A percentile compares a stretch with the other conserved stretches of the same genome.
These are phyloP conservation scores for Balanococcus diminutus DNA, from an alignment of 2,888 invertebrate species.

Conservation along the genomic window DNA sequence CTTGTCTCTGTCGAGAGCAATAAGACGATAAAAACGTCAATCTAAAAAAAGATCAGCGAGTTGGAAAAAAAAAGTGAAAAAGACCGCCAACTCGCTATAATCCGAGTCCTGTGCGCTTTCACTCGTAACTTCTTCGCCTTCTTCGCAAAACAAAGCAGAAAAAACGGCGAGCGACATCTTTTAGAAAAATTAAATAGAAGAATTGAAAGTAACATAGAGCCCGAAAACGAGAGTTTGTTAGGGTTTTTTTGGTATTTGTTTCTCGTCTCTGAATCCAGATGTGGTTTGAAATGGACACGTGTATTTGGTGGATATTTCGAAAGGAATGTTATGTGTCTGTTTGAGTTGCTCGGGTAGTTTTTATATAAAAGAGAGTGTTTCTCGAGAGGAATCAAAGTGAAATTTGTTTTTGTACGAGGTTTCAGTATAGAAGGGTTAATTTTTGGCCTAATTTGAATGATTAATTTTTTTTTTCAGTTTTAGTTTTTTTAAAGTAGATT, in stretches of 20 bases:
- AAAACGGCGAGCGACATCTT: not conserved
- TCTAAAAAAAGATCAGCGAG: not conserved
- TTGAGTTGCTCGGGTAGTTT: too few species aligned
- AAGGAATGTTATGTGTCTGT: too few species aligned
- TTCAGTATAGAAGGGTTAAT: too few species aligned
- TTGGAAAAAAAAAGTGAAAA: not conserved
- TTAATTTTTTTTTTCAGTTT: too few species aligned
- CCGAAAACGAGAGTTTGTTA: not conserved
- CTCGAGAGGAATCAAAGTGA: too few species aligned
- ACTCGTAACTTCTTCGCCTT: not conserved
- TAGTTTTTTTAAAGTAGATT: too few species aligned
- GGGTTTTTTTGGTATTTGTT: not conserved
- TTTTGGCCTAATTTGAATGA: too few species aligned
- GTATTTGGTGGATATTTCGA: too few species aligned
- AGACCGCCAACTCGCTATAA: not conserved
- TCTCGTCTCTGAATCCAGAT: too few species aligned
- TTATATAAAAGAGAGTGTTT: too few species aligned
- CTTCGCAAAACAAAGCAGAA: not conserved
- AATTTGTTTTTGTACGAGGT: too few species aligned
- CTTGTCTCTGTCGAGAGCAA: not conserved
- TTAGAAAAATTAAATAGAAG: not conserved
- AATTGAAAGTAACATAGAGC: not conserved
- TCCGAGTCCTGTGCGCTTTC: not conserved
- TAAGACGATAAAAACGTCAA: constrained; percentile 2
- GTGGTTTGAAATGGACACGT: too few species aligned